phyloP scores from a whole-genome alignment of 2,888 invertebrate genomes.

The Sphaerophoria rueppellii region DNA sequence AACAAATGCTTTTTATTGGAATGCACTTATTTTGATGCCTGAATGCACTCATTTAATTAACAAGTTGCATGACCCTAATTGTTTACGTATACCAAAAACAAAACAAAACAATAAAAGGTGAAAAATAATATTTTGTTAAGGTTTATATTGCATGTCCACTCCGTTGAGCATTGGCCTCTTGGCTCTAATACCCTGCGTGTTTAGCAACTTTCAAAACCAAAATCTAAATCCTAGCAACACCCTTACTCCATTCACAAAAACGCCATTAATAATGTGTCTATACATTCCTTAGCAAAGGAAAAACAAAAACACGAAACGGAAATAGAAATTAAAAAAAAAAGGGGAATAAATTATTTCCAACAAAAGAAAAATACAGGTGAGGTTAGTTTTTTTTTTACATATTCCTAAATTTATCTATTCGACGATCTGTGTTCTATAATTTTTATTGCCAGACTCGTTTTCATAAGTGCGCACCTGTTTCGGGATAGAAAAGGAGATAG shows the following conservation, averaged over 20 bases:
- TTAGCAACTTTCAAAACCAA: neutral
- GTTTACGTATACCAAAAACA: too few relatives aligned
- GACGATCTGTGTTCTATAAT: conserved; percentile 57
- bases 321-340: conserved; percentile 47
- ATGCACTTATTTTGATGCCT: too few relatives aligned
- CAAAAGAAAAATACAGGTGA: conserved; percentile 43
- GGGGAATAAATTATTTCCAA: conserved; percentile 44
- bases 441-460: conserved; percentile 53
- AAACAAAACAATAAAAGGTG: too few relatives aligned
- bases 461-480: conserved; percentile 50
- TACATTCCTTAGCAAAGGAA: neutral
- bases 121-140: neutral
- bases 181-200: neutral
- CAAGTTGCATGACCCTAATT: too few relatives aligned
- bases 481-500: neutral
- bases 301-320: conserved; percentile 53
- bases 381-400: too few relatives aligned
- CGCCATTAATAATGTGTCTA: neutral
- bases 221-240: neutral
- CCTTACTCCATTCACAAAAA: conserved; percentile 1
- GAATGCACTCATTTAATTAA: too few relatives aligned
- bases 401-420: conserved; percentile 42
- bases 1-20: too few relatives aligned
- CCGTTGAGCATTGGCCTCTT: neutral
- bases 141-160: conserved; percentile 6